Conservation (phyloP, 2,113 vertebrate species). For the Dasyurus viverrinus region DNA sequence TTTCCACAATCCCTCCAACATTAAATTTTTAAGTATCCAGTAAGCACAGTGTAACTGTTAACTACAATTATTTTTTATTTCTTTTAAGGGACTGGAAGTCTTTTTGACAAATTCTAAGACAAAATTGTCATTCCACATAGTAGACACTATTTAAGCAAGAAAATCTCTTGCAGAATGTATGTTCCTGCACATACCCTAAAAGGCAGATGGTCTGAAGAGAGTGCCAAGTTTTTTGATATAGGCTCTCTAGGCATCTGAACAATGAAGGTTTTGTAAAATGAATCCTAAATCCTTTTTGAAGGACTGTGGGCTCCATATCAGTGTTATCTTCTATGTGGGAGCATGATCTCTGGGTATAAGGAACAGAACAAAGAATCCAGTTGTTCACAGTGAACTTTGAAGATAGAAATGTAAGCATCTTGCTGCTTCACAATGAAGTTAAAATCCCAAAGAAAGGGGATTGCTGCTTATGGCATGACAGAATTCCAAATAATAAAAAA, state of each 20-base stretch:
- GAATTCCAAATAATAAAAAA: background rate
- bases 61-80: background rate
- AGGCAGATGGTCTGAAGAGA: background rate
- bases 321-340: conserved; percentile 16
- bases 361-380: background rate
- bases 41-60: background rate
- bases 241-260: background rate
- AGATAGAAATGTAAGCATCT: conserved; percentile 57
- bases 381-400: conserved; percentile 45
- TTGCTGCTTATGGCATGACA: background rate
- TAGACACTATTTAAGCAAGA: background rate
- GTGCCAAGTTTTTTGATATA: conserved; percentile 32
- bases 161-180: background rate
- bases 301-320: background rate
- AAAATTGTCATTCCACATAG: background rate
- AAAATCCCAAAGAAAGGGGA: conserved; percentile 19
- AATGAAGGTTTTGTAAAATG: conserved; percentile 48
- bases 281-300: conserved; percentile 31
- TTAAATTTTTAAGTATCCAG: background rate
- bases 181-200: background rate
- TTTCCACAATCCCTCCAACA: background rate
- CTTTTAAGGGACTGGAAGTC: background rate
- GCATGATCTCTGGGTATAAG: background rate
- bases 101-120: background rate
- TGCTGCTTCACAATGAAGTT: conserved; percentile 21